phyloP scores from a whole-genome alignment of 2,888 invertebrate genomes.

The Lysandra coridon region DNA sequence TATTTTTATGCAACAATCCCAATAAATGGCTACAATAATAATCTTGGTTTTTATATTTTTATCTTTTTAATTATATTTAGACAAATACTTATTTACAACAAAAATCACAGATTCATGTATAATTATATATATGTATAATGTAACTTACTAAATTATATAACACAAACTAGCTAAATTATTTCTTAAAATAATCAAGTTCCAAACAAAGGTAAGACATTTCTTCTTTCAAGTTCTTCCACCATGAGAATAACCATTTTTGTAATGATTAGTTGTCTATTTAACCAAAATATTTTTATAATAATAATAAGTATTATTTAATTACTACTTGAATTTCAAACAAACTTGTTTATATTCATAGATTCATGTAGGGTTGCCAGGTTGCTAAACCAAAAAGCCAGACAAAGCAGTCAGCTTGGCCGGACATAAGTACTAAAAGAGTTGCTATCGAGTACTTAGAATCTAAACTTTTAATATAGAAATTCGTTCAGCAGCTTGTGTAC shows the following conservation, averaged over 20 bases:
- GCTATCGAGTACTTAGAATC: too few species aligned
- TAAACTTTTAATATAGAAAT: too few species aligned
- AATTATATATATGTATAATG: background rate
- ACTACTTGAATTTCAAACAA: background rate
- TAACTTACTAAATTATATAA: background rate
- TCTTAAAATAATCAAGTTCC: background rate
- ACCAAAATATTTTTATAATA: background rate
- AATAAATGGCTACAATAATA: conserved; percentile 15
- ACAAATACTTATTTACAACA: conserved; percentile 58
- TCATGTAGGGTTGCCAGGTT: too few species aligned
- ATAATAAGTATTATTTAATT: background rate
- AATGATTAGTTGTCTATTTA: background rate
- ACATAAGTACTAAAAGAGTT: too few species aligned
- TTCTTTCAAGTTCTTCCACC: background rate
- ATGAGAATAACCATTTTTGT: background rate
- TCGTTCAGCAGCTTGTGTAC: too few species aligned
- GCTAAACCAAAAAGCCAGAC: too few species aligned
- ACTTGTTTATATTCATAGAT: background rate
- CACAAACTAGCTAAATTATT: background rate
- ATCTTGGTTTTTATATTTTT: conserved; percentile 20
- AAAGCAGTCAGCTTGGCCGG: too few species aligned
- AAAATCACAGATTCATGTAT: conserved; percentile 58
- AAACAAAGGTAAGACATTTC: background rate
- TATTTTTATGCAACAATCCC: background rate
- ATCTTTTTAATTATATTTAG: conserved; percentile 33